Conservation (phyloP, 2,113 vertebrate genomes). For the Potamarius usumacintae region DNA sequence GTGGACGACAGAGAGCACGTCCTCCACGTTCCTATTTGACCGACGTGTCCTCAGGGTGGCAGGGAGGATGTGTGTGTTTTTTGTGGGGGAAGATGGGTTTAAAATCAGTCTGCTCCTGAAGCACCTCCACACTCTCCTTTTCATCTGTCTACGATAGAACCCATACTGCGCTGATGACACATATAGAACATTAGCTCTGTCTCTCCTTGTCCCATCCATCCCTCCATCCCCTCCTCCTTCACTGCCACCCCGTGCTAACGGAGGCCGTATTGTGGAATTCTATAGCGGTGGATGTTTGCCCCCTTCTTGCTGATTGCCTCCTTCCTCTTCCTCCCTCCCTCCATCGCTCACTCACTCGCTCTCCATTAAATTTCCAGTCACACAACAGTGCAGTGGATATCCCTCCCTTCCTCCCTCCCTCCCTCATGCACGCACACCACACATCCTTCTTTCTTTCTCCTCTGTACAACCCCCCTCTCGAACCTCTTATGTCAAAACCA, state of each 20-base stretch:
- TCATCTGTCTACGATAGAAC: slow-evolving; percentile 54
- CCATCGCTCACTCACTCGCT: slow-evolving; percentile 60
- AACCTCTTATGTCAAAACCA: slow-evolving; percentile 58
- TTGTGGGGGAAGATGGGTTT: background rate
- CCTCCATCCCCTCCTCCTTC: background rate
- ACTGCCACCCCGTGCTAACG: slow-evolving; percentile 52
- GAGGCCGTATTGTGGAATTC: slow-evolving; percentile 57
- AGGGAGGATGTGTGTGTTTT: background rate
- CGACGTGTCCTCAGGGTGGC: slow-evolving; percentile 6
- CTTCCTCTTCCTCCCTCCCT: slow-evolving; percentile 25
- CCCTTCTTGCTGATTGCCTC: slow-evolving; percentile 22
- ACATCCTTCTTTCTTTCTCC: slow-evolving; percentile 14
- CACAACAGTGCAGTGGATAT: slow-evolving; percentile 85
- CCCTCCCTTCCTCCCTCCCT: slow-evolving; percentile 63
- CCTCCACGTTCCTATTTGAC: slow-evolving; percentile 13
- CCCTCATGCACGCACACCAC: slow-evolving; percentile 34
- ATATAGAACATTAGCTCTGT: slow-evolving; percentile 44
- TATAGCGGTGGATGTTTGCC: slow-evolving; percentile 56
- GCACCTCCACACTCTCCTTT: slow-evolving; percentile 13
- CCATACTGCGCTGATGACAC: slow-evolving; percentile 52
- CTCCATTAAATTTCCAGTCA: slow-evolving; percentile 83
- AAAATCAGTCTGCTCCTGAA: slow-evolving; percentile 33
- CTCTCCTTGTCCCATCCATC: background rate
- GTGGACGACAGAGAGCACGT: slow-evolving; percentile 3
- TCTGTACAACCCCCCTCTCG: slow-evolving; percentile 20